Evolutionary conservation across 1,140 invertebrate genomes (phyloP), one percentile per base, ranked within the genome.

Genomic region (Trichonephila clavata): DNA sequence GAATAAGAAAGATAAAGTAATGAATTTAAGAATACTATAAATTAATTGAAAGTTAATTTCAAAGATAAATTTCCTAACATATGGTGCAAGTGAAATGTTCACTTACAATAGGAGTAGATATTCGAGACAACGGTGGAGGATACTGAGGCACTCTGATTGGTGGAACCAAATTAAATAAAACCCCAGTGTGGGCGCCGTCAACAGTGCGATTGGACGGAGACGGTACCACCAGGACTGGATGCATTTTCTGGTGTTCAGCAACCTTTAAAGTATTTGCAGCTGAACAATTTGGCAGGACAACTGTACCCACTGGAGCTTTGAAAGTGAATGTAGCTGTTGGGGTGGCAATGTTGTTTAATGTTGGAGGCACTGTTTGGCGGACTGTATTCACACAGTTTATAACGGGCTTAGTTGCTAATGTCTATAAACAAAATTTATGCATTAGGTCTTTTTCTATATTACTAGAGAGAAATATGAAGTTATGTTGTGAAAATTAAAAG

Each of bases 111-210:
- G 80, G 61, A 61, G 84, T 65, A 43, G 65, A 39, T 68, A 50
- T n/a, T 68, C 68, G 59, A 81, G 87, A 77, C 18, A 24, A 80
- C 14, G 50, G 71, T 43, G 94, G 90, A n/a, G 94, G 94, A 89
- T 94, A 94, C 65, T 94, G 94, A 92, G 94, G 94, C 90, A 94
- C 90, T 84, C 94, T 87, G 57, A 94, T 94, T 71, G 94, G 94
- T 61, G 93, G 93, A 32, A 90, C 90, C 63, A 94, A 60, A 71
- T 94, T 94, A 59, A 94, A 60, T 68, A 94, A 61, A 43, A 94
- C 90, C 16, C 93, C 89, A 10, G 93, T 87, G 24, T 91, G 93
- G 20, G 93, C 5, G 39, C 94, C 90, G 89, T 94, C 94, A 81
- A n/a, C 86, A 43, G 81, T 71, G 24, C 90, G 94, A 20, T 92